These are phyloP conservation scores for Sarcophaga peregrina DNA, from an alignment of 1,140 invertebrate species.

Conservation along the genomic window DNA sequence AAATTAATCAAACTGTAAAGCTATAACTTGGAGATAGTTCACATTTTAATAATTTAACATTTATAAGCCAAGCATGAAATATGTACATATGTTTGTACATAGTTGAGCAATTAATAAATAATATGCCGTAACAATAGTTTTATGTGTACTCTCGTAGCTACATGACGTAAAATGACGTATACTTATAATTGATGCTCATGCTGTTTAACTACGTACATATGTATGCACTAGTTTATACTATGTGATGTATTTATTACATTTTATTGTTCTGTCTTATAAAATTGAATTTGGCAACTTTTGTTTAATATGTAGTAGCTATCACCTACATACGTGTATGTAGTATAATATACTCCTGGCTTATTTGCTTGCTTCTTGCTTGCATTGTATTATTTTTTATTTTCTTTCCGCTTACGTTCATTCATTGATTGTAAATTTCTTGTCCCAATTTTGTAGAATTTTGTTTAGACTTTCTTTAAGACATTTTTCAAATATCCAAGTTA, in stretches of 20 bases:
- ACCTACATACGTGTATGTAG: neutral
- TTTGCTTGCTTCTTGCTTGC: neutral
- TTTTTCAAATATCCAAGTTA: too few species aligned
- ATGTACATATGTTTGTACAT: too few species aligned
- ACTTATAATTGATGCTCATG: neutral
- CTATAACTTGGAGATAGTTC: too few species aligned
- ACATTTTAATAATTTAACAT: too few species aligned
- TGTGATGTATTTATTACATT: neutral
- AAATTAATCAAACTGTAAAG: too few species aligned
- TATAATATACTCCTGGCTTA: neutral
- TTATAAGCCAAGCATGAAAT: too few species aligned
- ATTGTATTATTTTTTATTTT: too few species aligned
- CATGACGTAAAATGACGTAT: neutral
- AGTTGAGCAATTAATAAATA: neutral
- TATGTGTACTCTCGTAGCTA: neutral
- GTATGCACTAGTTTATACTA: neutral
- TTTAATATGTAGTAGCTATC: neutral
- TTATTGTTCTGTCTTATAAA: neutral
- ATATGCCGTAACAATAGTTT: neutral
- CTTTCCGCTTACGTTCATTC: conserved; percentile 16
- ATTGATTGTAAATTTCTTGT: conserved; percentile 26
- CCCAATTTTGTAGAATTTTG: neutral
- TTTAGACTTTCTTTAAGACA: too few species aligned
- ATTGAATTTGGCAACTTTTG: neutral
- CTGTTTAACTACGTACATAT: neutral